These are phyloP conservation scores for Drosophila rellima DNA, from an alignment of 2,888 invertebrate species.

Conservation along the genomic window DNA sequence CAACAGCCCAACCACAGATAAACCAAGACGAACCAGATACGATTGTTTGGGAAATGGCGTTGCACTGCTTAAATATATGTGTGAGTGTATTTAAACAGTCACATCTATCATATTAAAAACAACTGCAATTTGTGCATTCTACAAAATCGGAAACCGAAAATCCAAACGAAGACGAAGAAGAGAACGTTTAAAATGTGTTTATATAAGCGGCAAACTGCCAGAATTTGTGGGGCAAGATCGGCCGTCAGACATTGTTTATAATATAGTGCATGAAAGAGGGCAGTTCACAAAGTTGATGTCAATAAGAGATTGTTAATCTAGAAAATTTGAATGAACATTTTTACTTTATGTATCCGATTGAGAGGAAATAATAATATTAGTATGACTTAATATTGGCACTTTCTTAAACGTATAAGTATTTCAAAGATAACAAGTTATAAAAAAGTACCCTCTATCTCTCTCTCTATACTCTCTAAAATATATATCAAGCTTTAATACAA, in stretches of 20 bases:
- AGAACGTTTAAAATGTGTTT: constrained; percentile 39
- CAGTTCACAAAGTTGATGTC: constrained; percentile 4
- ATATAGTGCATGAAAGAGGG: constrained; percentile 33
- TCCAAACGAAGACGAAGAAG: constrained; percentile 4
- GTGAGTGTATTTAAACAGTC: constrained; percentile 7
- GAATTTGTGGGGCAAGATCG: constrained; percentile 45
- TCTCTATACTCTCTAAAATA: background rate
- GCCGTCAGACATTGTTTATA: constrained; percentile 35
- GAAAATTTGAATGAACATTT: background rate
- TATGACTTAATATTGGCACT: no score
- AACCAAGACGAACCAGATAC: background rate
- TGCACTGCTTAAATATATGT: constrained; percentile 1
- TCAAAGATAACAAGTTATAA: no score
- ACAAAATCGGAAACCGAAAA: constrained; percentile 19
- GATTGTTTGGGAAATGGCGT: background rate
- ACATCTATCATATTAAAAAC: constrained; percentile 39
- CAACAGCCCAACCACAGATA: constrained; percentile 25
- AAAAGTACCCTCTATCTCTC: no score
- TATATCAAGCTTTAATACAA: background rate
- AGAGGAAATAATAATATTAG: no score
- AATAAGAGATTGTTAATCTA: background rate
- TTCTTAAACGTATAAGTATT: no score
- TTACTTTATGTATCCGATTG: no score
- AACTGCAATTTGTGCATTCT: constrained; percentile 49
- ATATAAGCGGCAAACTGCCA: constrained; percentile 36